These are phyloP conservation scores for Ceratosolen fusciceps DNA, from an alignment of 1,140 invertebrate genomes.

Conservation along the genomic window DNA sequence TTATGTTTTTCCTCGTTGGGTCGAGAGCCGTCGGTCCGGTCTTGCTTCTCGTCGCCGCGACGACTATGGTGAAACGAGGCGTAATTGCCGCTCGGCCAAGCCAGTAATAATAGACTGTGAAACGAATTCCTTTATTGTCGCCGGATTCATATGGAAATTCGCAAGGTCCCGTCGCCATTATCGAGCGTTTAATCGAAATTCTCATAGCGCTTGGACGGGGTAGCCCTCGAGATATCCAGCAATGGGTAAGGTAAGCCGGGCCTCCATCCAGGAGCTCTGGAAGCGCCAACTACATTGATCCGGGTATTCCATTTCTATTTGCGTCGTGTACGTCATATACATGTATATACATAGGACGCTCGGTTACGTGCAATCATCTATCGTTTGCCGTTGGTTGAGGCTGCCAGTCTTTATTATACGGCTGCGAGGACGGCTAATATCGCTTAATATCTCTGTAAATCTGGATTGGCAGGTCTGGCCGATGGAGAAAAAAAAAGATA, in stretches of 20 bases:
- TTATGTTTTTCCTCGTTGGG: slow-evolving; percentile 2
- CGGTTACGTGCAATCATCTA: no score
- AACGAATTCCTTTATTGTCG: slow-evolving; percentile 20
- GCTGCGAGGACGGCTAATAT: no score
- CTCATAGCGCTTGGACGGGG: background rate
- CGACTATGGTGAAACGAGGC: slow-evolving; percentile 9
- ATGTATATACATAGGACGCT: no score
- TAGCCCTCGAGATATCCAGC: background rate
- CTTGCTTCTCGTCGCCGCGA: background rate
- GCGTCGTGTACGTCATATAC: no score
- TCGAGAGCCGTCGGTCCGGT: background rate
- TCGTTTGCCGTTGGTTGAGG: no score
- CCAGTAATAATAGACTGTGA: slow-evolving; percentile 7
- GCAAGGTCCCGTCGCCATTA: background rate
- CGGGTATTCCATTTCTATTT: no score
- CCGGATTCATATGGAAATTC: background rate
- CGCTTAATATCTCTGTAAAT: no score
- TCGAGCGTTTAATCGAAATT: slow-evolving; percentile 8
- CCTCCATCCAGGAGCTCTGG: no score
- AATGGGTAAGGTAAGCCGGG: background rate
- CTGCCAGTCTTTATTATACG: no score
- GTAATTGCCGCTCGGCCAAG: background rate
- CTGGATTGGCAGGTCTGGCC: no score
- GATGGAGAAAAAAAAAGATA: no score
- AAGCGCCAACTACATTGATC: no score